Percentiles rank a stretch among this genome's conserved stretches.
These are phyloP conservation scores for Limenitis camilla DNA, from an alignment of 2,888 invertebrate genomes.

Conservation along the genomic window DNA sequence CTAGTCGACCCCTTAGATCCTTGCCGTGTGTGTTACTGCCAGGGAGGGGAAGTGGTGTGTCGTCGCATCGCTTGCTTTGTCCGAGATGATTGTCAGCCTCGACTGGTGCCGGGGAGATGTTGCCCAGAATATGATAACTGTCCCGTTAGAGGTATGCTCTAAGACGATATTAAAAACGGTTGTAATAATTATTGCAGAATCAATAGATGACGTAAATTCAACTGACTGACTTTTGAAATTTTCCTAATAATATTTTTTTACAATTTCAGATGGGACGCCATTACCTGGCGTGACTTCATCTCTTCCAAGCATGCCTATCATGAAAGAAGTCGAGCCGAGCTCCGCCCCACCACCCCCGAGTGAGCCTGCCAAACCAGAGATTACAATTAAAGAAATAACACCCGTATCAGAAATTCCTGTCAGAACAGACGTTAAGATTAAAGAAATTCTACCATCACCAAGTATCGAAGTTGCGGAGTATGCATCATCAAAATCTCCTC, in stretches of 20 bases:
- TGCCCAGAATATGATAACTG: constrained; percentile 89
- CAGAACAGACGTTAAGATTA: constrained; percentile 62
- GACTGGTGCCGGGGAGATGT: constrained; percentile 82
- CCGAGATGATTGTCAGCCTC: constrained; percentile 83
- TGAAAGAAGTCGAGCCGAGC: constrained; percentile 33
- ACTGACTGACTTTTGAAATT: neutral
- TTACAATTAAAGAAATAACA: constrained; percentile 77
- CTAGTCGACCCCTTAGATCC: constrained; percentile 81
- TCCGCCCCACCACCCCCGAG: constrained; percentile 34
- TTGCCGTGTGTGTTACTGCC: constrained; percentile 87
- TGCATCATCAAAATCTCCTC: constrained; percentile 59
- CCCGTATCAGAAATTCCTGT: constrained; percentile 68
- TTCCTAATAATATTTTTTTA: neutral
- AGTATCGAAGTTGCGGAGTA: constrained; percentile 57
- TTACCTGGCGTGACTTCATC: constrained; percentile 43
- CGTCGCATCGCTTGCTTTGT: constrained; percentile 84
- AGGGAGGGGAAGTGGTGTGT: constrained; percentile 86
- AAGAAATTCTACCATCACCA: constrained; percentile 59
- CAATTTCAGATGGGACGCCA: constrained; percentile 54
- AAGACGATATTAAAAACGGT: neutral
- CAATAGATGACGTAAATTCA: neutral
- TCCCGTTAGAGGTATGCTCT: constrained; percentile 75
- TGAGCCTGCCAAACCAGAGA: constrained; percentile 50
- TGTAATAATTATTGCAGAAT: neutral
- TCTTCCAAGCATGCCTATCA: constrained; percentile 33